Evolutionary conservation across 2,113 vertebrate genomes (phyloP), one percentile per base, ranked within the genome.

Genomic region (Dasyornis broadbenti): DNA sequence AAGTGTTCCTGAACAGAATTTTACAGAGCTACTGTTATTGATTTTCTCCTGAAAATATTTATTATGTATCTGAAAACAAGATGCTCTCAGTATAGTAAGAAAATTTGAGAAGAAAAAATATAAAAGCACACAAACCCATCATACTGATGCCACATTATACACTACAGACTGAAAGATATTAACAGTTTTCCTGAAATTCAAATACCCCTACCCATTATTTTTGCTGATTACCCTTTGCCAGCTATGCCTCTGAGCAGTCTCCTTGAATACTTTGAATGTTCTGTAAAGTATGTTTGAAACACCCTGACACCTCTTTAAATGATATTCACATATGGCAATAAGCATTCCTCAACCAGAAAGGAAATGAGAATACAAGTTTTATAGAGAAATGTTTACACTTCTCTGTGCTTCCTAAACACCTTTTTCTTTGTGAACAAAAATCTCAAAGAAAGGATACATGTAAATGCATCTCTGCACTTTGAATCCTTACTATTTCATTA

Each of bases 341-440:
- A 94, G 90, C 78, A 86, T 83, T 95, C 75, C 52, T 80, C 8
- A 7, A 73, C 59, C 63, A 94, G 78, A 95, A 90, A 94, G 93
- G 93, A 96, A 97, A 96, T 88, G 78, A 97, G 75, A 95, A 94
- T 47, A 81, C 66, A 91, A 79, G 56, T 87, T 94, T 94, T 94
- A 93, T 31, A 63, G 79, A 81, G 64, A 76, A 80, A 82, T 88
- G 84, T 92, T 96, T 95, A 96, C 84, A 69, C 63, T 77, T 87
- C n/a, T 77, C 71, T 45, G 54, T 80, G 59, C 54, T 88, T 63
- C 22, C 5, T 86, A 83, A 83, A 87, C 75, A 95, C 68, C 71
- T 53, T 73, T 89, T 90, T 88, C 47, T 73, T 54, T 35, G 9
- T 65, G 33, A 83, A 66, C 70, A 84, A 89, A 90, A 88, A 70